These are phyloP conservation scores for Nesospiza acunhae DNA, from an alignment of 2,113 vertebrate species.

Conservation along the genomic window DNA sequence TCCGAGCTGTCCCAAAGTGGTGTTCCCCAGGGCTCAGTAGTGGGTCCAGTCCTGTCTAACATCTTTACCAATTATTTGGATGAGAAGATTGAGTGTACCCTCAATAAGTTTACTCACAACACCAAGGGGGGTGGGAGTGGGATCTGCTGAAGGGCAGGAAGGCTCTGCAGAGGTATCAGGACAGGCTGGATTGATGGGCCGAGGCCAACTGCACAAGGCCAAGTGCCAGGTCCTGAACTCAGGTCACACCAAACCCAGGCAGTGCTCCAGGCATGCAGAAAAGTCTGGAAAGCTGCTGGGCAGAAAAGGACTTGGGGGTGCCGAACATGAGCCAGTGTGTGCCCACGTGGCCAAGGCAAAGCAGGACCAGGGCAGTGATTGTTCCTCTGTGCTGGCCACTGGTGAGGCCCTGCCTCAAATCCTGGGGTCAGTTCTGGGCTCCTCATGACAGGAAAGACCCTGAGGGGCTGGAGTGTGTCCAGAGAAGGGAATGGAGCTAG, in stretches of 20 bases:
- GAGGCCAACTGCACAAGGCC: not conserved
- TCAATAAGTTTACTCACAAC: not conserved
- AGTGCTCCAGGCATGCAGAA: not conserved
- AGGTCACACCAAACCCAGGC: not conserved
- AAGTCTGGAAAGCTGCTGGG: not conserved
- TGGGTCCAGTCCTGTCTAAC: not conserved
- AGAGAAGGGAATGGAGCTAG: not conserved
- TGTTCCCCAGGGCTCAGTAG: not conserved
- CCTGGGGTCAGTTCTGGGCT: not conserved
- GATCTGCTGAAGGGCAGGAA: not conserved
- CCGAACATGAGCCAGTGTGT: not conserved
- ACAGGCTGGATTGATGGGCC: not conserved
- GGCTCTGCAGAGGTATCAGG: not conserved
- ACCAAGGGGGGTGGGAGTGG: too few species aligned
- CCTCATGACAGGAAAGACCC: too few species aligned
- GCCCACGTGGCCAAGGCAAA: not conserved
- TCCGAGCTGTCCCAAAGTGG: not conserved
- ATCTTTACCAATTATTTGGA: not conserved
- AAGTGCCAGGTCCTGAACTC: not conserved
- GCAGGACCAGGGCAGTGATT: not conserved
- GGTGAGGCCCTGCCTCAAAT: not conserved
- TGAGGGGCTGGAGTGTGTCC: accelerated
- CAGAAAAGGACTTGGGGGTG: not conserved
- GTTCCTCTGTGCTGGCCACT: not conserved
- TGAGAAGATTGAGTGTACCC: not conserved